Evolutionary conservation across 1,140 invertebrate species (phyloP).

Genomic region (Fopius arisanus): DNA sequence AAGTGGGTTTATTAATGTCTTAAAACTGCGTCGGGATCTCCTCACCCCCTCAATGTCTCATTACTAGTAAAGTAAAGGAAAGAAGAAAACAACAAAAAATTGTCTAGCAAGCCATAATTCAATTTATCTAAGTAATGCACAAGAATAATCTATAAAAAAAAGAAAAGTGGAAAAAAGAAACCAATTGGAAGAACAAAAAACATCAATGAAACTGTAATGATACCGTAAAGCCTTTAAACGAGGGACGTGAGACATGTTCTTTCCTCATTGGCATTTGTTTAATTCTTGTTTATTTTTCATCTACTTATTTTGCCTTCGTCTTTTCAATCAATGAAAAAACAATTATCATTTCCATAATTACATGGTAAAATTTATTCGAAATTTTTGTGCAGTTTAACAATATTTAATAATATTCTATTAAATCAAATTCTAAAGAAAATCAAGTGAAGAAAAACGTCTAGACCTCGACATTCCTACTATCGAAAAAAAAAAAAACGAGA

Average conservation of each 20-base stretch:
- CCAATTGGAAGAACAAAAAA: not conserved
- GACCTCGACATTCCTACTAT: slow-evolving; percentile 50
- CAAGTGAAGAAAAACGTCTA: slow-evolving; percentile 44
- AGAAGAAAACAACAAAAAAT: slow-evolving; percentile 29
- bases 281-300: too few relatives aligned
- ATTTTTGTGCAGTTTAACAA: not conserved
- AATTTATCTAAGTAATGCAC: slow-evolving; percentile 54
- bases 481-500: slow-evolving; percentile 17
- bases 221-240: slow-evolving; percentile 32
- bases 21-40: not conserved
- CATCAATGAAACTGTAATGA: slow-evolving; percentile 23
- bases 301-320: not conserved
- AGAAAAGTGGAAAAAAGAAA: slow-evolving; percentile 25
- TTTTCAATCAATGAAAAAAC: slow-evolving; percentile 4
- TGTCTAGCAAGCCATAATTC: slow-evolving; percentile 53
- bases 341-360: not conserved
- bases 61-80: slow-evolving; percentile 47
- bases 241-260: slow-evolving; percentile 31
- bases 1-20: slow-evolving; percentile 18
- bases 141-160: slow-evolving; percentile 20
- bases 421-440: slow-evolving; percentile 36
- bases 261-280: slow-evolving; percentile 12
- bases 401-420: too few relatives aligned
- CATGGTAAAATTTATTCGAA: not conserved
- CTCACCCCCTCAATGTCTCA: slow-evolving; percentile 46